Evolutionary conservation across 2,888 invertebrate species (phyloP).

Genomic region (Tupiocoris notatus): DNA sequence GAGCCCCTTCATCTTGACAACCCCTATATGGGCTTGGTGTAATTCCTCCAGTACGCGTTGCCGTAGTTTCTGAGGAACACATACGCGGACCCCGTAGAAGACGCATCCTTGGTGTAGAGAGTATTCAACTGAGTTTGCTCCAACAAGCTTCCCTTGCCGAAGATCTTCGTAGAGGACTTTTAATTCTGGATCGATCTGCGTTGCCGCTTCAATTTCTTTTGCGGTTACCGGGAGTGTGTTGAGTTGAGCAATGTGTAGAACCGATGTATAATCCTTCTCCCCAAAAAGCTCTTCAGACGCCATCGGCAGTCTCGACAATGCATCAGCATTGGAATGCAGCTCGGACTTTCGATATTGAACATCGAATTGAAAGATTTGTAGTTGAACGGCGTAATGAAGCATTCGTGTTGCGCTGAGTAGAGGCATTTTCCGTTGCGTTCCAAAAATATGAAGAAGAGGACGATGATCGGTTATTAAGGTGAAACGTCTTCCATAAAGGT

Average conservation of each 20-base stretch:
- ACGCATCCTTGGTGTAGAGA: background rate
- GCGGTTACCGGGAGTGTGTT: background rate
- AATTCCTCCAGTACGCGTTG: conserved; percentile 11
- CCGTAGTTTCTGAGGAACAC: background rate
- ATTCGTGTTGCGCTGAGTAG: conserved; percentile 17
- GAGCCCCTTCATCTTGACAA: conserved; percentile 21
- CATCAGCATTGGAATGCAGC: conserved; percentile 11
- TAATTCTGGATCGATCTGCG: conserved; percentile 3
- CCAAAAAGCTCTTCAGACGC: conserved; percentile 6
- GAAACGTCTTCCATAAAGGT: conserved; percentile 48
- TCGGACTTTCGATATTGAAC: conserved; percentile 15
- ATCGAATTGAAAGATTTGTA: conserved; percentile 27
- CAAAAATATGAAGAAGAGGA: conserved; percentile 49
- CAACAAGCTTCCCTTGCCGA: background rate
- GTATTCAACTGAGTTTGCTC: background rate
- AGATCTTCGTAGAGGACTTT: background rate
- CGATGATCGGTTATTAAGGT: conserved; percentile 52
- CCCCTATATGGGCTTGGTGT: conserved; percentile 2
- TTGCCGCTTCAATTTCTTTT: conserved; percentile 5
- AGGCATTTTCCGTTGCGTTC: background rate
- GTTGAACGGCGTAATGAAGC: conserved; percentile 18
- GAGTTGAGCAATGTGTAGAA: background rate
- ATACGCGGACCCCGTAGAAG: background rate
- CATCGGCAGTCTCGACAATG: conserved; percentile 1
- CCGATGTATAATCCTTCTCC: background rate